A percentile compares a stretch with the other conserved stretches of the same genome.
Evolutionary conservation across 2,797 vertebrate species (phyloP).

Genomic region (Sebastes alutus): DNA sequence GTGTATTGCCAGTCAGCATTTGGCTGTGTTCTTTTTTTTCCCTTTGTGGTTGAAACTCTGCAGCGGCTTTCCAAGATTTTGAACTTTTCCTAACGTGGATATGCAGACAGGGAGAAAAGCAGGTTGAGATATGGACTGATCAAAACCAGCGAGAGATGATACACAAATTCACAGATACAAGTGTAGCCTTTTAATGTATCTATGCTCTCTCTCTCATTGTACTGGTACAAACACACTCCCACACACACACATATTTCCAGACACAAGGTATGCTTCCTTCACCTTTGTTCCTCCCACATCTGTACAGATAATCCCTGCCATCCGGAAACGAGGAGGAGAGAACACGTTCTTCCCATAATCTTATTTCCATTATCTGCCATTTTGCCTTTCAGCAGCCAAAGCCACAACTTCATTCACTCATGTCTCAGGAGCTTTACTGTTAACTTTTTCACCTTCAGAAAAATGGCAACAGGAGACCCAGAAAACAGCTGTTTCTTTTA

Average conservation of each 20-base stretch:
- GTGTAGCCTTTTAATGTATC: background rate
- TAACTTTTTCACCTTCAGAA: constrained; percentile 4
- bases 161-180: background rate
- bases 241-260: constrained; percentile 4
- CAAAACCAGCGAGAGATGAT: background rate
- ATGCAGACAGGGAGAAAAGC: constrained; percentile 4
- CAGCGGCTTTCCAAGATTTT: constrained; percentile 24
- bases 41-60: constrained; percentile 36
- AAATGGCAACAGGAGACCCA: constrained; percentile 35
- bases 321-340: constrained; percentile 16
- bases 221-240: background rate
- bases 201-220: background rate
- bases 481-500: constrained; percentile 55
- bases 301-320: constrained; percentile 39
- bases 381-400: constrained; percentile 21
- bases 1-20: constrained; percentile 45
- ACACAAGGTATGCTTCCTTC: constrained; percentile 17
- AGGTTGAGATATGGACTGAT: constrained; percentile 14
- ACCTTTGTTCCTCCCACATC: constrained; percentile 31
- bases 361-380: constrained; percentile 45
- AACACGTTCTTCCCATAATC: constrained; percentile 24
- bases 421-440: background rate
- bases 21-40: constrained; percentile 18
- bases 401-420: constrained; percentile 2
- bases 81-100: constrained; percentile 9